Evolutionary conservation across 1,140 invertebrate species (phyloP).

Genomic region (Cyclargus thomasi): DNA sequence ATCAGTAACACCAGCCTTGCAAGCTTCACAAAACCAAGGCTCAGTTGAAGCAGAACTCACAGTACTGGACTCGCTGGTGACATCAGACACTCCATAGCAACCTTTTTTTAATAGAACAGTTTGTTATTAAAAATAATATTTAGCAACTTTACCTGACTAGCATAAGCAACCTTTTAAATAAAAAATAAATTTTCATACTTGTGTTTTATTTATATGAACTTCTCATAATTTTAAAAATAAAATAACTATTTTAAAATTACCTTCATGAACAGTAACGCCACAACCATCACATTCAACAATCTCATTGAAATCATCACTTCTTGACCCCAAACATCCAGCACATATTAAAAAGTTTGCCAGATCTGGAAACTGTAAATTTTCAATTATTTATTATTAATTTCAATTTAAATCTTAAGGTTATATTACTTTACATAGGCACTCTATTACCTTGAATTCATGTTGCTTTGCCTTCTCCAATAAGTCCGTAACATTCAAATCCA

Average conservation of each 20-base stretch:
- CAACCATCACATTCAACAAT: conserved; percentile 98
- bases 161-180: no score
- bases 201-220: no score
- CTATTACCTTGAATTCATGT: conserved; percentile 64
- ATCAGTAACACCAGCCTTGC: conserved; percentile 90
- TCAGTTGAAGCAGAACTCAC: conserved; percentile 95
- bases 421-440: neutral
- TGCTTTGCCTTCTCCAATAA: conserved; percentile 63
- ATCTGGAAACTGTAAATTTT: conserved; percentile 50
- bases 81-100: conserved; percentile 97
- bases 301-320: conserved; percentile 95
- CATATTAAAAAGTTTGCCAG: conserved; percentile 84
- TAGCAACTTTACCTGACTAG: no score
- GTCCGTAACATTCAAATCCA: conserved; percentile 60
- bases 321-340: conserved; percentile 93
- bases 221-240: no score
- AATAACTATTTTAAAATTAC: no score
- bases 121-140: no score
- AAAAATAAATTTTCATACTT: no score
- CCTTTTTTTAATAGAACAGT: no score
- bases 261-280: conserved; percentile 96
- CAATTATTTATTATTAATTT: no score
- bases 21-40: conserved; percentile 99
- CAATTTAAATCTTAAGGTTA: no score
- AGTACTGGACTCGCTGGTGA: conserved; percentile 91